phyloP scores from a whole-genome alignment of 2,797 vertebrate genomes.

The Dendrocincla fuliginosa region DNA sequence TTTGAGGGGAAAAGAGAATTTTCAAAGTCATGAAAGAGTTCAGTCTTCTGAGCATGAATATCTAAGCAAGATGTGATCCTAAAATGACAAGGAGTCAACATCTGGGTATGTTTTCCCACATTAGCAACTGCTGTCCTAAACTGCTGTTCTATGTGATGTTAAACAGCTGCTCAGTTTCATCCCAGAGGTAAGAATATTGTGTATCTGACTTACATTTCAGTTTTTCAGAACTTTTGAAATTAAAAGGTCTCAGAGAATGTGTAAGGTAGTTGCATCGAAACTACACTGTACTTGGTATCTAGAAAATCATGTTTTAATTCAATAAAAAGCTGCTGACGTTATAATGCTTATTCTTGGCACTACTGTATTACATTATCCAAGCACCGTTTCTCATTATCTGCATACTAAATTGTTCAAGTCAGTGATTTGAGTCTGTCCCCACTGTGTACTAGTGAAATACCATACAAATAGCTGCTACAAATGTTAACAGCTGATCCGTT shows the following conservation, averaged over 20 bases:
- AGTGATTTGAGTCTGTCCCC: neutral
- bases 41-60: slow-evolving; percentile 29
- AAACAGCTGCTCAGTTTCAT: slow-evolving; percentile 51
- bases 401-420: neutral
- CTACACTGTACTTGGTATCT: neutral
- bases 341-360: slow-evolving; percentile 21
- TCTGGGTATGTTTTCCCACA: slow-evolving; percentile 64
- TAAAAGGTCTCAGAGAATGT: neutral
- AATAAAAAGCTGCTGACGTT: slow-evolving; percentile 34
- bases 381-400: slow-evolving; percentile 21
- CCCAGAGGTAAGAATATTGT: slow-evolving; percentile 31
- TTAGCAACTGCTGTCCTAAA: slow-evolving; percentile 53
- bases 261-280: neutral
- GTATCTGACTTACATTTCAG: neutral
- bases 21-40: slow-evolving; percentile 41
- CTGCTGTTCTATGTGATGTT: slow-evolving; percentile 19
- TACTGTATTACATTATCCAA: neutral
- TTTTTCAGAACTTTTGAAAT: neutral
- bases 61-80: slow-evolving; percentile 57
- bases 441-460: neutral
- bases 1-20: slow-evolving; percentile 25
- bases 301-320: slow-evolving; percentile 17
- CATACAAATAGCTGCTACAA: neutral
- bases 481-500: neutral
- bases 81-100: slow-evolving; percentile 61